Evolutionary conservation across 2,888 invertebrate genomes (phyloP).

Genomic region (Apodemia mormo): DNA sequence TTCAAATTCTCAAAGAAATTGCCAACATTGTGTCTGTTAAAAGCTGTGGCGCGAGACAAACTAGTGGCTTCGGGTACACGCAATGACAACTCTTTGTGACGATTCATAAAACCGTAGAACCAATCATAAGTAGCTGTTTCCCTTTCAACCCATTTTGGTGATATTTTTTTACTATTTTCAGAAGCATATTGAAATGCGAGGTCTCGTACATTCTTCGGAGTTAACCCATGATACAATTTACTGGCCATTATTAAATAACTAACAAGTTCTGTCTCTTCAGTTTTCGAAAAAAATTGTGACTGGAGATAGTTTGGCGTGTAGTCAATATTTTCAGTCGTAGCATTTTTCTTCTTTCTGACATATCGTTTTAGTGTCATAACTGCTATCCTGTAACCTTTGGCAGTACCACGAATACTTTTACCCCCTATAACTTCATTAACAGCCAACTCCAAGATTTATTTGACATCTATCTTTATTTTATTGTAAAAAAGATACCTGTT

Average conservation of each 20-base stretch:
- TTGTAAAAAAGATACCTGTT: neutral
- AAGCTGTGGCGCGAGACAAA: constrained; percentile 11
- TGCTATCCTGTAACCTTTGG: constrained; percentile 26
- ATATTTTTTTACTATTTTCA: constrained; percentile 11
- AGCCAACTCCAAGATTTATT: constrained; percentile 23
- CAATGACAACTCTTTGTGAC: constrained; percentile 16
- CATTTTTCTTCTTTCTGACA: constrained; percentile 20
- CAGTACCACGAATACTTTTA: constrained; percentile 30
- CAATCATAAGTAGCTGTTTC: constrained; percentile 16
- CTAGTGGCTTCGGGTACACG: constrained; percentile 19
- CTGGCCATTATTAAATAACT: constrained; percentile 16
- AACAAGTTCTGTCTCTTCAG: constrained; percentile 16
- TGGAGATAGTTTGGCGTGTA: constrained; percentile 18
- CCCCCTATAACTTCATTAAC: constrained; percentile 28
- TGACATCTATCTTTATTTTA: neutral
- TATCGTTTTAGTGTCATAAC: constrained; percentile 20
- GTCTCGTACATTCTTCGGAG: constrained; percentile 16
- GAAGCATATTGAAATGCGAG: constrained; percentile 20
- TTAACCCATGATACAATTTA: constrained; percentile 18
- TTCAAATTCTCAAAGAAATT: constrained; percentile 9
- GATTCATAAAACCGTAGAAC: constrained; percentile 19
- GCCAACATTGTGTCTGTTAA: constrained; percentile 4
- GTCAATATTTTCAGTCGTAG: constrained; percentile 6
- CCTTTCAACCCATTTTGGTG: constrained; percentile 12
- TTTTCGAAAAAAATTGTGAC: constrained; percentile 15